A percentile compares a stretch with the other conserved stretches of the same genome.
phyloP scores from a whole-genome alignment of 2,888 invertebrate species.

The Pachymerium ferrugineum region DNA sequence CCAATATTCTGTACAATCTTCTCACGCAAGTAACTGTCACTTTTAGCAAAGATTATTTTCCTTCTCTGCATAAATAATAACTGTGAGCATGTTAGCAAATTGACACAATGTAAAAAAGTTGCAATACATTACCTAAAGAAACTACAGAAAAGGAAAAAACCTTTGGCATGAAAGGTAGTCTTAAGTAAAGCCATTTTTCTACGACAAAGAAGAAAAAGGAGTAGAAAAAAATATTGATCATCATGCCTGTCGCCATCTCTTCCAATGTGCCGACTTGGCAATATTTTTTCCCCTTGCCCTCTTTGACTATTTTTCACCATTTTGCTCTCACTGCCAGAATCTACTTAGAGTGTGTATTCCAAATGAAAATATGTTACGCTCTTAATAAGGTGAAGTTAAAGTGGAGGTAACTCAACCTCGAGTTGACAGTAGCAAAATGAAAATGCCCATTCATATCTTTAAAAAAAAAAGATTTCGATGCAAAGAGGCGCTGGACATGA shows the following conservation, averaged over 20 bases:
- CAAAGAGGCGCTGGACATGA: background rate
- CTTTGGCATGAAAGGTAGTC: background rate
- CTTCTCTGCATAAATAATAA: background rate
- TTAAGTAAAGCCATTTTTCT: conserved; percentile 5
- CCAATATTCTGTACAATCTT: conserved; percentile 7
- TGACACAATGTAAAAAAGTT: background rate
- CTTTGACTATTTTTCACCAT: conserved; percentile 22
- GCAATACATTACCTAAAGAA: background rate
- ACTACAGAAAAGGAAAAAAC: background rate
- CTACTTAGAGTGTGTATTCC: background rate
- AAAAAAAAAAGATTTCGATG: background rate
- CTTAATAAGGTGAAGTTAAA: background rate
- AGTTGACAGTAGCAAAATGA: background rate
- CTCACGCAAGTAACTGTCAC: background rate
- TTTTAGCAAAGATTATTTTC: too few relatives aligned
- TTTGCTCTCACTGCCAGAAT: too few relatives aligned
- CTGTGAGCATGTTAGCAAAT: background rate
- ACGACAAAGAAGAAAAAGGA: background rate
- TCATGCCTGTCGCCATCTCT: conserved; percentile 15
- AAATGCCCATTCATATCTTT: background rate
- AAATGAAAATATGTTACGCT: conserved; percentile 1
- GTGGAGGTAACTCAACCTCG: background rate
- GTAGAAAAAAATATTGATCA: conserved; percentile 13
- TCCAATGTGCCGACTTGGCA: conserved; percentile 6
- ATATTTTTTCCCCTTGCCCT: background rate